phyloP scores from a whole-genome alignment of 2,888 invertebrate genomes.

The Cybosia mesomella region DNA sequence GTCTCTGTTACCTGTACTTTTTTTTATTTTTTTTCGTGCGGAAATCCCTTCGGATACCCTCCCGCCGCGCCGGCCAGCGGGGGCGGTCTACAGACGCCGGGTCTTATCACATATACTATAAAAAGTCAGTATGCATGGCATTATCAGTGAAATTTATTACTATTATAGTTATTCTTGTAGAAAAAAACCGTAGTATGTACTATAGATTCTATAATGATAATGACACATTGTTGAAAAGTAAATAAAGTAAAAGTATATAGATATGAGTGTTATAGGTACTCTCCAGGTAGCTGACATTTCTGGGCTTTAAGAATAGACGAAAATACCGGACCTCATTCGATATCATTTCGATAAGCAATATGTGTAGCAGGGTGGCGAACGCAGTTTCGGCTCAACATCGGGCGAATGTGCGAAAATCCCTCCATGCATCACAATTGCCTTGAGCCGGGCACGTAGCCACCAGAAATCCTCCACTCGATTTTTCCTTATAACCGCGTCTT shows the following conservation, averaged over 20 bases:
- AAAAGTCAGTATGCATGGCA: background rate
- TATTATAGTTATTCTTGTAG: background rate
- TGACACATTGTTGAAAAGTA: constrained; percentile 57
- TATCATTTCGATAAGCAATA: constrained; percentile 79
- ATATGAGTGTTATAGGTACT: constrained; percentile 59
- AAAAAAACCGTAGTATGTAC: background rate
- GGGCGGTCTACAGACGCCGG: no score
- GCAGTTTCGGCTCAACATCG: constrained; percentile 72
- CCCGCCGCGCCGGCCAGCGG: no score
- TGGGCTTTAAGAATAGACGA: constrained; percentile 65
- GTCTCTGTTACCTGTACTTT: no score
- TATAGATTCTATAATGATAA: constrained; percentile 43
- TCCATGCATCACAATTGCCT: constrained; percentile 78
- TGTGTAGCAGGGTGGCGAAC: constrained; percentile 61
- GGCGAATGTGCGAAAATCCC: constrained; percentile 76
- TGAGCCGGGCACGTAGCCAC: constrained; percentile 76
- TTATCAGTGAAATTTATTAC: background rate
- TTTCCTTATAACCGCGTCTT: constrained; percentile 77
- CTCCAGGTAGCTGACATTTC: constrained; percentile 65
- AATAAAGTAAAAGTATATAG: no score
- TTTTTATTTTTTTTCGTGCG: no score
- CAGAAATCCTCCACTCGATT: constrained; percentile 75
- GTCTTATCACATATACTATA: background rate
- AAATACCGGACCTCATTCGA: constrained; percentile 74
- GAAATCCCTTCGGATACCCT: no score